Percentiles rank a stretch among this genome's conserved stretches.
Evolutionary conservation across 2,113 vertebrate genomes (phyloP).

Genomic region (Engraulis encrasicolus): DNA sequence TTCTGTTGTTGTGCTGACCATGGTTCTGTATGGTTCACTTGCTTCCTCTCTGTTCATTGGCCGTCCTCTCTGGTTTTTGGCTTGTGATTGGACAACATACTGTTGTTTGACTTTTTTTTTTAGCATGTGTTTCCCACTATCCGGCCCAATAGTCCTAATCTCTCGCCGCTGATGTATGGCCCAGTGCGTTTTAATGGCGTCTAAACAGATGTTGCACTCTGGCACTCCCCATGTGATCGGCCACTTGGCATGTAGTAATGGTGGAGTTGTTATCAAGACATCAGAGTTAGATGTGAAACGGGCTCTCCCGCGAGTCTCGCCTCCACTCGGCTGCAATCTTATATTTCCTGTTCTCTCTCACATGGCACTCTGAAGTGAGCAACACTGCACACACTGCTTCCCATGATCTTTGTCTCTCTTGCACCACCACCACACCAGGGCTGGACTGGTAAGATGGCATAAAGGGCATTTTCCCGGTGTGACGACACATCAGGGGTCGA

Average conservation of each 20-base stretch:
- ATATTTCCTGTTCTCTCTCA: conserved; percentile 36
- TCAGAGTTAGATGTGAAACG: background rate
- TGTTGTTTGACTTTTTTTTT: background rate
- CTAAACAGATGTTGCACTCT: background rate
- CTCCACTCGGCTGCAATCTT: background rate
- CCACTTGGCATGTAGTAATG: background rate
- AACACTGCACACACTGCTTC: conserved; percentile 9
- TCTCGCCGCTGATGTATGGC: background rate
- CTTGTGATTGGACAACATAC: background rate
- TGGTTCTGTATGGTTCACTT: conserved; percentile 31
- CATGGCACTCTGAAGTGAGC: too few relatives aligned
- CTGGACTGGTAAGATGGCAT: too few relatives aligned
- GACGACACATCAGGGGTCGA: too few relatives aligned
- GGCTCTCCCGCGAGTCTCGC: background rate
- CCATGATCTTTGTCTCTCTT: conserved; percentile 38
- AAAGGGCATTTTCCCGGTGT: too few relatives aligned
- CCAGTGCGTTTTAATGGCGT: background rate
- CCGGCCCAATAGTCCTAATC: background rate
- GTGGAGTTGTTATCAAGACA: background rate
- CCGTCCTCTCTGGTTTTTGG: background rate
- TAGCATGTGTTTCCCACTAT: background rate
- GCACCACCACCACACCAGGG: too few relatives aligned
- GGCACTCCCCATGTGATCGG: background rate
- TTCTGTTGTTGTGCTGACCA: conserved; percentile 41
- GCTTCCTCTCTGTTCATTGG: background rate